Conservation (phyloP, 2,888 invertebrate species). For the Halictus quadricinctus region DNA sequence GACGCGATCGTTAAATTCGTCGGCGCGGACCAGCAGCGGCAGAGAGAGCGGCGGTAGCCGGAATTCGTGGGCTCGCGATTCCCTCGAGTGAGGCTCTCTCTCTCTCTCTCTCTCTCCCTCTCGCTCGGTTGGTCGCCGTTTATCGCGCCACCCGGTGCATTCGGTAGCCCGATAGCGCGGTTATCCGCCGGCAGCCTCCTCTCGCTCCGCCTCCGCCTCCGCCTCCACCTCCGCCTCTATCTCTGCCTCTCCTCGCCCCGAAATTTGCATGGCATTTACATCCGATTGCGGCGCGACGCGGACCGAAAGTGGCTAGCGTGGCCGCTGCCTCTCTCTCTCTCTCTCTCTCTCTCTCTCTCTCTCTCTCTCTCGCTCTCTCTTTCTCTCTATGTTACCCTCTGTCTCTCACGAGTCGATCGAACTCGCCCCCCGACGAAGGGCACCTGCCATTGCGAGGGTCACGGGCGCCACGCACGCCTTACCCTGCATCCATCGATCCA, state of each 20-base stretch:
- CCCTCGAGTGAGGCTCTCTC: conserved; percentile 28
- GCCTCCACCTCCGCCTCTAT: conserved; percentile 50
- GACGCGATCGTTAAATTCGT: conserved; percentile 66
- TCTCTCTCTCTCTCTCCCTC: background rate
- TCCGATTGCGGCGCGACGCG: conserved; percentile 74
- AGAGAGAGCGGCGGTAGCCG: conserved; percentile 21
- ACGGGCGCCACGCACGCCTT: conserved; percentile 28
- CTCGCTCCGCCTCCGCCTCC: conserved; percentile 47
- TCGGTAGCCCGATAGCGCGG: conserved; percentile 65
- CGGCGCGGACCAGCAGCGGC: conserved; percentile 51
- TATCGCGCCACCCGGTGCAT: conserved; percentile 67
- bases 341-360: background rate
- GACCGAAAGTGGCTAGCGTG: conserved; percentile 70
- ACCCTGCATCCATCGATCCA: background rate
- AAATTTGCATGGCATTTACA: conserved; percentile 79
- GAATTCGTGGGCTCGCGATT: conserved; percentile 54
- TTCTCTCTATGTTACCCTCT: too few species aligned
- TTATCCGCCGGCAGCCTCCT: conserved; percentile 52
- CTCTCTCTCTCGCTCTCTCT: too few species aligned
- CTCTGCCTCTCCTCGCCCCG: conserved; percentile 55
- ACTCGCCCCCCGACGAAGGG: conserved; percentile 37
- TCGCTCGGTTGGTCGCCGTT: conserved; percentile 46
- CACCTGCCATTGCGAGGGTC: conserved; percentile 51
- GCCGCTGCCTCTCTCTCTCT: conserved; percentile 1
- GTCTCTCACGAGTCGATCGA: conserved; percentile 29